A percentile compares a stretch with the other conserved stretches of the same genome.
phyloP scores from a whole-genome alignment of 2,113 vertebrate genomes.

The Penelope pileata region DNA sequence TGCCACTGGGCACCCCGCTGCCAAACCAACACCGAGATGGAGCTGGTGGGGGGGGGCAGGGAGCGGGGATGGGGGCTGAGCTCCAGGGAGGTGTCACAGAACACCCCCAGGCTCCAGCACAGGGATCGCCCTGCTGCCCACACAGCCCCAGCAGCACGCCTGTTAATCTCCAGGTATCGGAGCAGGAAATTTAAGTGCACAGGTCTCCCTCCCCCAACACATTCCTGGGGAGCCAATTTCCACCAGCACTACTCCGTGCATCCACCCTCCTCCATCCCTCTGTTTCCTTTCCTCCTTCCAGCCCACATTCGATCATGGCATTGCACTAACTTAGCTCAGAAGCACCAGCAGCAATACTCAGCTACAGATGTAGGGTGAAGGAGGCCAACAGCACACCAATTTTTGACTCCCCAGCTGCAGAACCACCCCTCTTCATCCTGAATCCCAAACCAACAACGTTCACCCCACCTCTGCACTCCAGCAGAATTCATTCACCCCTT shows the following conservation, averaged over 20 bases:
- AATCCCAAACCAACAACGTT: neutral
- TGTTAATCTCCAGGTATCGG: neutral
- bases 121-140: neutral
- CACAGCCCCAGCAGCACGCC: neutral
- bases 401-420: neutral
- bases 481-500: neutral
- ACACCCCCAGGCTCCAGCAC: neutral
- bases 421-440: neutral
- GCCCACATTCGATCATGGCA: rapidly evolving
- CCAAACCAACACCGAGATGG: rapidly evolving
- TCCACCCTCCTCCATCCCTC: neutral
- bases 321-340: neutral
- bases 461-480: neutral
- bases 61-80: neutral
- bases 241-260: rapidly evolving
- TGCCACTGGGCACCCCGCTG: neutral
- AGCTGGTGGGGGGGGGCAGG: neutral
- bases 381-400: neutral
- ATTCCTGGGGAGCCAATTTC: rapidly evolving
- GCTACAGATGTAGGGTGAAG: rapidly evolving
- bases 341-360: neutral
- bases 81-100: neutral
- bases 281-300: neutral
- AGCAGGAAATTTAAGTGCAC: neutral
- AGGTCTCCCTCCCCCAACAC: neutral